phyloP scores from a whole-genome alignment of 1,140 invertebrate genomes.

The Drosophila bipectinata region DNA sequence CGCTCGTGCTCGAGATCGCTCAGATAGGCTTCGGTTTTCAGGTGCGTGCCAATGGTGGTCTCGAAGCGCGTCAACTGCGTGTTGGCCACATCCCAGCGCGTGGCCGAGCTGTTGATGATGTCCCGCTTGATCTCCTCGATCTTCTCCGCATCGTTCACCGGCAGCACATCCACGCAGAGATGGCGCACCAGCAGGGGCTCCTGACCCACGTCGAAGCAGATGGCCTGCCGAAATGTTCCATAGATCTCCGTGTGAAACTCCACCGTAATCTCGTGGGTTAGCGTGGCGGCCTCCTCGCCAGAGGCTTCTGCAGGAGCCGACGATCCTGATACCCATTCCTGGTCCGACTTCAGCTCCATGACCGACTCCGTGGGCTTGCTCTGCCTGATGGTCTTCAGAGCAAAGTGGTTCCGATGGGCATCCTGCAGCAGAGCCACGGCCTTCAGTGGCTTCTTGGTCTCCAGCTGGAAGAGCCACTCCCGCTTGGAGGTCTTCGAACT shows the following conservation, averaged over 20 bases:
- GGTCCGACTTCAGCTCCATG: slow-evolving; percentile 85
- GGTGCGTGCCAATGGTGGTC: slow-evolving; percentile 85
- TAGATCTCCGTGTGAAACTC: slow-evolving; percentile 90
- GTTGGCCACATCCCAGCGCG: slow-evolving; percentile 87
- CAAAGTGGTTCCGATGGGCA: slow-evolving; percentile 89
- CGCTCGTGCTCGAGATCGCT: slow-evolving; percentile 85
- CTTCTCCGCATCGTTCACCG: slow-evolving; percentile 88
- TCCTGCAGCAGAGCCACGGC: slow-evolving; percentile 90
- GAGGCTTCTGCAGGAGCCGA: slow-evolving; percentile 18
- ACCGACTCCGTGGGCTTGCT: slow-evolving; percentile 58
- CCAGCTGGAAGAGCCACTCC: slow-evolving; percentile 88
- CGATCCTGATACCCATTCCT: slow-evolving; percentile 85
- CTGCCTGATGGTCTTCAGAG: slow-evolving; percentile 85
- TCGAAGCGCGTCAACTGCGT: slow-evolving; percentile 87
- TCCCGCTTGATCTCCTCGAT: slow-evolving; percentile 88
- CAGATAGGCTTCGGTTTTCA: slow-evolving; percentile 84
- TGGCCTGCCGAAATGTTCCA: slow-evolving; percentile 92
- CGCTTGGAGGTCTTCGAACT: slow-evolving; percentile 88
- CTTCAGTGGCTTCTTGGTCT: slow-evolving; percentile 84
- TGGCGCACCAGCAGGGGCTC: slow-evolving; percentile 89
- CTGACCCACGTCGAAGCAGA: slow-evolving; percentile 91
- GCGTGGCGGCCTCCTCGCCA: slow-evolving; percentile 21
- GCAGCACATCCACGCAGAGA: slow-evolving; percentile 91
- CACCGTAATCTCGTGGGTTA: slow-evolving; percentile 87
- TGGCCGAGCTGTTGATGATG: slow-evolving; percentile 86